These are phyloP conservation scores for Eulemur rubriventer DNA, from an alignment of 2,797 vertebrate genomes.

Conservation along the genomic window DNA sequence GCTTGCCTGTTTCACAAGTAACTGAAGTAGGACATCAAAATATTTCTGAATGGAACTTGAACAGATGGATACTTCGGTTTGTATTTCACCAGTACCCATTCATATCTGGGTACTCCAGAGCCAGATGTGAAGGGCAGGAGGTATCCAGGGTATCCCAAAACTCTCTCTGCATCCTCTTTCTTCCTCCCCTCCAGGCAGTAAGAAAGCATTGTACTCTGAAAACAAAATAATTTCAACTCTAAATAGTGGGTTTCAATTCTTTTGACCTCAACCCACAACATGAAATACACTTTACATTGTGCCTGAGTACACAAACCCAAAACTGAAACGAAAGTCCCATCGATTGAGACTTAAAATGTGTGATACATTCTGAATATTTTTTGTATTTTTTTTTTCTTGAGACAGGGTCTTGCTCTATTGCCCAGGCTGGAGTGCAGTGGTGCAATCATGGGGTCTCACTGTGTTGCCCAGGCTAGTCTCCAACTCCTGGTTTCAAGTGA, in stretches of 20 bases:
- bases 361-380: not conserved
- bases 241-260: not conserved
- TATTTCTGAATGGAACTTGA: constrained; percentile 38
- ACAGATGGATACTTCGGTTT: not conserved
- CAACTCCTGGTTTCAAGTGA: too few species aligned
- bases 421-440: too few species aligned
- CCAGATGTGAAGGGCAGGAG: not conserved
- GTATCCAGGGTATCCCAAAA: not conserved
- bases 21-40: not conserved
- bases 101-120: not conserved
- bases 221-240: constrained; percentile 4
- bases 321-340: not conserved
- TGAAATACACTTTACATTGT: not conserved
- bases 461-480: too few species aligned
- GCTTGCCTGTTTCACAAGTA: not conserved
- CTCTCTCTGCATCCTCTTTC: not conserved
- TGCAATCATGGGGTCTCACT: too few species aligned
- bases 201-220: not conserved
- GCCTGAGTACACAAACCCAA: not conserved
- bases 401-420: too few species aligned
- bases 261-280: not conserved
- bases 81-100: not conserved
- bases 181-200: not conserved
- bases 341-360: not conserved
- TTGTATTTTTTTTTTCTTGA: not conserved